A percentile compares a stretch with the other conserved stretches of the same genome.
Evolutionary conservation across 2,797 vertebrate genomes (phyloP).

Genomic region (Periophthalmus magnuspinnatus): DNA sequence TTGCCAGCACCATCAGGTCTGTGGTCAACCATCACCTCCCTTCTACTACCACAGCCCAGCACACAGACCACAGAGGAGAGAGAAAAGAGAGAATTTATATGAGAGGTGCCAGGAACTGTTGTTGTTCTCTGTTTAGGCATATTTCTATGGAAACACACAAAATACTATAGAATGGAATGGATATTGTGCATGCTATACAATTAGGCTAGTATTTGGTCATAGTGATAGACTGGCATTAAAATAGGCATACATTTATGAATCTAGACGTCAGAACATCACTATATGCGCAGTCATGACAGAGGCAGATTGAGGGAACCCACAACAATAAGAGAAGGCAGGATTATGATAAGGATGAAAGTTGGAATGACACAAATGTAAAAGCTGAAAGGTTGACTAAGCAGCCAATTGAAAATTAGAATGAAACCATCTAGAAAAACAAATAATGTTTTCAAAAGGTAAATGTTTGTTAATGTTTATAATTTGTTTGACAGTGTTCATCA

Average conservation of each 20-base stretch:
- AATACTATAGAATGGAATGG: slow-evolving; percentile 57
- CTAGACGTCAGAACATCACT: not conserved
- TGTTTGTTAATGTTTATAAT: not conserved
- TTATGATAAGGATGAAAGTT: not conserved
- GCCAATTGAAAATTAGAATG: not conserved
- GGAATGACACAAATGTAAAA: not conserved
- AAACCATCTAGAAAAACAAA: not conserved
- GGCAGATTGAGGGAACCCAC: not conserved
- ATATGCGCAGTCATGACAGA: not conserved
- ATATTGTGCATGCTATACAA: slow-evolving; percentile 49
- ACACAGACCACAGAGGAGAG: slow-evolving; percentile 47
- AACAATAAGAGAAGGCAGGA: not conserved
- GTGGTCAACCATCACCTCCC: slow-evolving; percentile 51
- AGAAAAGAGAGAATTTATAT: slow-evolving; percentile 66
- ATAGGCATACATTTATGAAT: not conserved
- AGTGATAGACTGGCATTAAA: slow-evolving; percentile 20
- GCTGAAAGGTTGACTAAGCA: not conserved
- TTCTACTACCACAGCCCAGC: slow-evolving; percentile 42
- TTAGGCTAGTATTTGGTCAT: slow-evolving; percentile 48
- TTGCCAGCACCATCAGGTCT: slow-evolving; percentile 65
- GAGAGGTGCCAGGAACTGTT: slow-evolving; percentile 71
- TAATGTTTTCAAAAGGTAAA: not conserved
- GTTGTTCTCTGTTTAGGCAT: slow-evolving; percentile 66
- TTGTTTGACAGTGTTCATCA: not conserved
- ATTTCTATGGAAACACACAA: slow-evolving; percentile 69